Conservation (phyloP, 1,140 invertebrate genomes). For the Drosophila lacteicornis region DNA sequence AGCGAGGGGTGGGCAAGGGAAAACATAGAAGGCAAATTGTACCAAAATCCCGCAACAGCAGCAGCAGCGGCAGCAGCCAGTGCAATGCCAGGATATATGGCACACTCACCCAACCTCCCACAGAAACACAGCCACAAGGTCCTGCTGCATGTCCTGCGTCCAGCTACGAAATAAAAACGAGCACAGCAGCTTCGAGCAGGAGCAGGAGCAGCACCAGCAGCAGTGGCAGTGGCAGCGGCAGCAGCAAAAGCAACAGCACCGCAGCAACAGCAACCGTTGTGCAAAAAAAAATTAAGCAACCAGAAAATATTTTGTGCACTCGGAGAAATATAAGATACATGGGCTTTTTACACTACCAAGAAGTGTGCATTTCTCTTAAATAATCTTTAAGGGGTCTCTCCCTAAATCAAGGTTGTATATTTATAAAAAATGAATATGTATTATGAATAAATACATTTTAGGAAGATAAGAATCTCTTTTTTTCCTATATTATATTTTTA, state of each 20-base stretch:
- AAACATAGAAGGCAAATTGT: constrained; percentile 70
- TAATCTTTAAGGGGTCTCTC: not conserved
- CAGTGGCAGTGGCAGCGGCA: not conserved
- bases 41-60: constrained; percentile 69
- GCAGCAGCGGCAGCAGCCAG: constrained; percentile 55
- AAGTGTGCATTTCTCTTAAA: not conserved
- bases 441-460: no score
- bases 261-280: constrained; percentile 21
- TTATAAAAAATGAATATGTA: no score
- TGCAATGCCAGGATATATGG: constrained; percentile 74
- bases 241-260: constrained; percentile 31
- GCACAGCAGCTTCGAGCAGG: constrained; percentile 28
- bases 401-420: no score
- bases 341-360: not conserved
- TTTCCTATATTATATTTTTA: no score
- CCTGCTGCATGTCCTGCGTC: constrained; percentile 64
- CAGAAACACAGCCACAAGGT: constrained; percentile 47
- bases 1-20: not conserved
- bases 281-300: constrained; percentile 57
- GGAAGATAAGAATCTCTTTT: no score
- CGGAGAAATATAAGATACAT: not conserved
- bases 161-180: constrained; percentile 65
- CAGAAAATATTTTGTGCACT: constrained; percentile 55
- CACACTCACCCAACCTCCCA: constrained; percentile 42
- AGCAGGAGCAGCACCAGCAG: constrained; percentile 10